Base-by-base conservation (phyloP, 2,888 invertebrate species). In the Archips xylosteana region DNA sequence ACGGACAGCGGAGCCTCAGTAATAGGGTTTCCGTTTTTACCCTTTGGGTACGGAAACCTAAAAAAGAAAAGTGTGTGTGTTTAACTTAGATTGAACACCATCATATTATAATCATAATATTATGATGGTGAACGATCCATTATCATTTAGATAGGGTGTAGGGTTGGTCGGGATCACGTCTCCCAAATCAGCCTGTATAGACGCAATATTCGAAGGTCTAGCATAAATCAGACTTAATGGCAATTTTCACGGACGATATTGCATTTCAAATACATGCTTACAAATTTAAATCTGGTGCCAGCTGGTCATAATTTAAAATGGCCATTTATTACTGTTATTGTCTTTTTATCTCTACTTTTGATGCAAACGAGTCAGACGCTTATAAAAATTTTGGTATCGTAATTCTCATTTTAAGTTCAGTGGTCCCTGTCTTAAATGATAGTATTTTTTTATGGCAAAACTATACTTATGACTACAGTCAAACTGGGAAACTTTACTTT, bases 171-270 rank as follows among this genome's bases (percentile, higher is more conserved):
- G 0, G 23, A 23, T 23, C 23, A 23, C 23, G 23, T 23, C 23
- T 23, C 1, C 0, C 23, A 23, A 23, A 23, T 23, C 23, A 23
- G 23, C 23, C 23, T 23, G 23, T 23, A 23, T 23, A 59, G n/a
- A 3, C 36, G 36, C n/a, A 36, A 60, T 34, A 36, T 36, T 36
- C 60, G 36, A 60, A 32, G 6, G 36, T 36, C n/a, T 2, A 36
- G 15, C 47, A 68, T 49, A 68, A 49, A 68, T 68, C 34, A 59
- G 47, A 49, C 51, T 23, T 57, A 61, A 69, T 36, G 8, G 36
- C n/a, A 36, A 15, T 15, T 62, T 51, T 54, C 6, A 23, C 9
- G 23, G 10, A 49, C 6, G 42, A 67, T 66, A 66, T 59, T 42
- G 39, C 34, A 13, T 45, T 39, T 5, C 34, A 47, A 47, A 68